These are phyloP conservation scores for Eupithecia dodoneata DNA, from an alignment of 2,888 invertebrate species.

Conservation along the genomic window DNA sequence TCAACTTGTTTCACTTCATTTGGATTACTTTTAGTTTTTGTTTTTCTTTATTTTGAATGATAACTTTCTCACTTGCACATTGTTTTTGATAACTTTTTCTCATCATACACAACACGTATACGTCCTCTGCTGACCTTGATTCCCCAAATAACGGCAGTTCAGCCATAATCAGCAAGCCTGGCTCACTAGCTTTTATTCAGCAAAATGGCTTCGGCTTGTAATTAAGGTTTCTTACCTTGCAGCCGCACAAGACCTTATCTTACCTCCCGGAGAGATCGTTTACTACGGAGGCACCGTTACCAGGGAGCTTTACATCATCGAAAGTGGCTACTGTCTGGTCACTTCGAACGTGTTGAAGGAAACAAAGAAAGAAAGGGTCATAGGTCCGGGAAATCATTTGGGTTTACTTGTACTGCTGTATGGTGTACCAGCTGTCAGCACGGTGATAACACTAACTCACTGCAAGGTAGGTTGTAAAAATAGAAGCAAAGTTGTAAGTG, in stretches of 20 bases:
- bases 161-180: background rate
- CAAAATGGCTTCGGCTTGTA: background rate
- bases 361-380: slow-evolving; percentile 62
- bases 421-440: slow-evolving; percentile 76
- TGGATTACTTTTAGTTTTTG: background rate
- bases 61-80: background rate
- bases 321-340: slow-evolving; percentile 79
- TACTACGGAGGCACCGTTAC: slow-evolving; percentile 80
- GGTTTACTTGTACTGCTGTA: slow-evolving; percentile 78
- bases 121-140: background rate
- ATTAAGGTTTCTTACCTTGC: slow-evolving; percentile 1
- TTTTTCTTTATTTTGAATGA: background rate
- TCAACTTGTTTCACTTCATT: background rate
- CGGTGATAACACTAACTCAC: slow-evolving; percentile 80
- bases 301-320: slow-evolving; percentile 80
- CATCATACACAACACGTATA: background rate
- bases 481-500: background rate
- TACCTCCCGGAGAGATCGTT: slow-evolving; percentile 81
- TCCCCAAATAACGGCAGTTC: background rate
- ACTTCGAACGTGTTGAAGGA: slow-evolving; percentile 66
- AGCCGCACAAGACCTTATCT: slow-evolving; percentile 75
- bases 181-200: background rate
- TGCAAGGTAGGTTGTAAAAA: slow-evolving; percentile 68
- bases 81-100: background rate
- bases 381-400: slow-evolving; percentile 77